A percentile compares a stretch with the other conserved stretches of the same genome.
Conservation (phyloP, 2,888 invertebrate genomes). For the Amitus sp. region DNA sequence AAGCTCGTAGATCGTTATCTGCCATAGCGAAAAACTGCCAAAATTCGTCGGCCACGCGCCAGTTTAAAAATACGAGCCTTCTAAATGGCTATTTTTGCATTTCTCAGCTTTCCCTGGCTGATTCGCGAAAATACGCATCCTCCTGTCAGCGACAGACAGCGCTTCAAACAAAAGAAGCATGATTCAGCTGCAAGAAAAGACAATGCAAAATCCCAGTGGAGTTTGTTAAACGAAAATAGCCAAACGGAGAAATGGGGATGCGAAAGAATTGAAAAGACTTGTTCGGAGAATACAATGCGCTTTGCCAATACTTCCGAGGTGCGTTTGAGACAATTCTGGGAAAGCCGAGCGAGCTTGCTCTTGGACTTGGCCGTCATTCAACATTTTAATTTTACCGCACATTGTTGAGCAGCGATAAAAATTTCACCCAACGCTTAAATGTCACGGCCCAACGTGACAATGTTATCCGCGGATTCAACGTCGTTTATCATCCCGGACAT, state of each 20-base stretch:
- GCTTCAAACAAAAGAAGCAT: constrained; percentile 8
- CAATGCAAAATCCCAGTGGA: constrained; percentile 11
- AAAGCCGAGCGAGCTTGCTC: neutral
- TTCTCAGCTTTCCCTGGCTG: constrained; percentile 2
- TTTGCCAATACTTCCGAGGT: constrained; percentile 3
- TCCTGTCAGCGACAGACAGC: constrained; percentile 10
- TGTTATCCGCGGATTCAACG: neutral
- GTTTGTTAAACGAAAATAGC: constrained; percentile 13
- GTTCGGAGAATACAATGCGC: neutral
- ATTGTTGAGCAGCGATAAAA: neutral
- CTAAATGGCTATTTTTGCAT: constrained; percentile 9
- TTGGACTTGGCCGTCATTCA: constrained; percentile 2
- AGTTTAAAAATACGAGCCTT: constrained; percentile 11
- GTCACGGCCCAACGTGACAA: no score
- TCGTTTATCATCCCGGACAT: neutral
- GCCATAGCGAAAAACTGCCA: constrained; percentile 4
- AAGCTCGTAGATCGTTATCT: neutral
- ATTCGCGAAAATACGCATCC: constrained; percentile 12
- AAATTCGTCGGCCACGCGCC: constrained; percentile 9
- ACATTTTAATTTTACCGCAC: neutral
- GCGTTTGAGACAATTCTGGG: neutral
- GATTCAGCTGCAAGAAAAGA: constrained; percentile 8
- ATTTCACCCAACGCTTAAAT: no score
- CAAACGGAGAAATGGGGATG: neutral
- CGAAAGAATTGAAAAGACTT: neutral